A percentile compares a stretch with the other conserved stretches of the same genome.
Conservation (phyloP, 2,888 invertebrate genomes). For the Erannis defoliaria region DNA sequence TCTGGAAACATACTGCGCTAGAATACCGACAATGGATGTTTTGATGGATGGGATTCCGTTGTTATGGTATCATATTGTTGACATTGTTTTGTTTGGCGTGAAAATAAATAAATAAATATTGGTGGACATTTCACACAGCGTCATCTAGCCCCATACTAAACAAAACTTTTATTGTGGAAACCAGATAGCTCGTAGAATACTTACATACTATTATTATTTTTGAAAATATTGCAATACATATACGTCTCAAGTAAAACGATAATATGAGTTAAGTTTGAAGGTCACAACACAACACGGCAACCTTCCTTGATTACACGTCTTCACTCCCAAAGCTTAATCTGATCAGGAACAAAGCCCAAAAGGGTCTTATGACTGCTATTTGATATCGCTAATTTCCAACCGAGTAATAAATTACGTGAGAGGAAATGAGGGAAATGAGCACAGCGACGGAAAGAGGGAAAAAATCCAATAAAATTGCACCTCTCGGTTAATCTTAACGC, state of each 20-base stretch:
- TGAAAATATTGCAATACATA: too few species aligned
- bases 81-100: neutral
- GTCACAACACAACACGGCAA: conserved; percentile 4
- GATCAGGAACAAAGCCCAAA: conserved; percentile 64
- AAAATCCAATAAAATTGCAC: conserved; percentile 84
- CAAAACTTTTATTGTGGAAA: too few species aligned
- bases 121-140: too few species aligned
- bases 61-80: conserved; percentile 22
- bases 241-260: too few species aligned
- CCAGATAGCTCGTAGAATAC: too few species aligned
- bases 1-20: conserved; percentile 30
- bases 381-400: conserved; percentile 79
- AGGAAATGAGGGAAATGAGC: conserved; percentile 84
- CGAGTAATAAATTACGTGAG: conserved; percentile 76
- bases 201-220: too few species aligned
- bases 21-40: conserved; percentile 33
- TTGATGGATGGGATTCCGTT: conserved; percentile 40
- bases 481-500: conserved; percentile 80
- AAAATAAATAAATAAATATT: too few species aligned
- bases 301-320: conserved; percentile 25
- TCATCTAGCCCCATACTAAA: too few species aligned
- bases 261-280: neutral
- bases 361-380: conserved; percentile 69
- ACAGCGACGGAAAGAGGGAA: conserved; percentile 76
- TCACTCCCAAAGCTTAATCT: conserved; percentile 55